Evolutionary conservation across 2,888 invertebrate genomes (phyloP), one percentile per base, ranked within the genome.

Genomic region (Oscheius sp.): DNA sequence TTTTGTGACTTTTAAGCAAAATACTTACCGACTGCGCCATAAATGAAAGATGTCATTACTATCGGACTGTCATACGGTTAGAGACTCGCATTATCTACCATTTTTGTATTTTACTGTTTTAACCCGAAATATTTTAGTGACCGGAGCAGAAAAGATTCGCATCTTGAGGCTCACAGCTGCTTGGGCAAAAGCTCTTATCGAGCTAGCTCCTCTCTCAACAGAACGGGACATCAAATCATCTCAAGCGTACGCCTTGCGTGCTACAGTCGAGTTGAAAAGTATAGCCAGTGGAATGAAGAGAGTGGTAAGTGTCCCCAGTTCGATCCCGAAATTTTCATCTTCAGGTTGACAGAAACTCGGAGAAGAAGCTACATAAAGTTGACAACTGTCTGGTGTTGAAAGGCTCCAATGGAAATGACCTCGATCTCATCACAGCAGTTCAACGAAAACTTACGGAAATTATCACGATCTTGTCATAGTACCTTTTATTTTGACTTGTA

Each of bases 131-230:
- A 7, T 63, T 63, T 63, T 11, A 63, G 63, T 63, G n/a, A 48
- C 63, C 7, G 63, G 63, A 47, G n/a, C 42, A 21, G 63, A 63
- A 32, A 63, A 63, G 32, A 32, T 63, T 5, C 13, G 63, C 7
- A 48, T 47, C 9, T 29, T 63, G 2, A 63, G 48, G 21, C 63
- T 63, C 5, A 48, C 63, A n/a, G 33, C 63, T 32, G 21, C 47
- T 7, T 63, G 63, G 63, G 63, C 63, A 1, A 63, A 63, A 48
- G 48, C 48, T 63, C 21, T 63, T 7, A n/a, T 63, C 7, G 63
- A 63, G n/a, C 11, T n/a, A 7, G 50, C 10, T 9, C 47, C 48
- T 48, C 48, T 48, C 4, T 21, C 47, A 29, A 48, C 21, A n/a
- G 48, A 13, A 47, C 29, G 48, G 11, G 50, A 47, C n/a, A 48